Evolutionary conservation across 2,113 vertebrate species (phyloP).

Genomic region (Thamnaconus septentrionalis): DNA sequence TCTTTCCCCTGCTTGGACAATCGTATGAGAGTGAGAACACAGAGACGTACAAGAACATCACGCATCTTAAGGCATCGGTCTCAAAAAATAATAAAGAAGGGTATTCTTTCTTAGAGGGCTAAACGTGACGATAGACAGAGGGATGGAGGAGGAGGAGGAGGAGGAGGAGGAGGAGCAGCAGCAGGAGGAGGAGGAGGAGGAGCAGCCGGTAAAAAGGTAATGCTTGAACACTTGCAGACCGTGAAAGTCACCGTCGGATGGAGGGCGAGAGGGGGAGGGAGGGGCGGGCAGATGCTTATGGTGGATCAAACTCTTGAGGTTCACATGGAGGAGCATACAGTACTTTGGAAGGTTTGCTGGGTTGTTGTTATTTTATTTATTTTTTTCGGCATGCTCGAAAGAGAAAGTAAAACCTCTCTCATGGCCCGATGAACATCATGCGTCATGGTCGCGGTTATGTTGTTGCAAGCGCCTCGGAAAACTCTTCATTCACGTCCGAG

Average conservation of each 20-base stretch:
- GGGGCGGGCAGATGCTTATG: conserved; percentile 62
- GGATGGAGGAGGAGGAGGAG: conserved; percentile 56
- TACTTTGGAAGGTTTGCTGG: conserved; percentile 59
- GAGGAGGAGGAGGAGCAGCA: conserved; percentile 65
- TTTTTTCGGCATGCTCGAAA: conserved; percentile 68
- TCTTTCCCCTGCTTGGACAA: conserved; percentile 98
- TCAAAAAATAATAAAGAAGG: conserved; percentile 34
- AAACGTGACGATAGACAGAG: not conserved
- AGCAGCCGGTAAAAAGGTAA: conserved; percentile 62
- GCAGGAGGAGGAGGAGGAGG: conserved; percentile 68
- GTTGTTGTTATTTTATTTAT: too few relatives aligned
- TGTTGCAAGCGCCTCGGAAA: conserved; percentile 57
- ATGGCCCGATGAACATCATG: conserved; percentile 73
- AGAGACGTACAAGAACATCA: conserved; percentile 81
- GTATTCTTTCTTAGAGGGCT: too few relatives aligned
- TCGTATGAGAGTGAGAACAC: conserved; percentile 94
- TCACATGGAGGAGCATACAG: conserved; percentile 63
- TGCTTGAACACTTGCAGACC: conserved; percentile 64
- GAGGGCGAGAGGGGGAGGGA: conserved; percentile 29
- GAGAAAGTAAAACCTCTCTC: conserved; percentile 56
- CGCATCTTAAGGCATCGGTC: conserved; percentile 80
- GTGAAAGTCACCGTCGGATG: conserved; percentile 70
- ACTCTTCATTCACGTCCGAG: conserved; percentile 35
- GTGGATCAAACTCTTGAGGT: conserved; percentile 66
- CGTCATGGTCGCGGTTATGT: conserved; percentile 71